These are phyloP conservation scores for Meloidogyne floridensis DNA, from an alignment of 1,140 invertebrate genomes.

Conservation along the genomic window DNA sequence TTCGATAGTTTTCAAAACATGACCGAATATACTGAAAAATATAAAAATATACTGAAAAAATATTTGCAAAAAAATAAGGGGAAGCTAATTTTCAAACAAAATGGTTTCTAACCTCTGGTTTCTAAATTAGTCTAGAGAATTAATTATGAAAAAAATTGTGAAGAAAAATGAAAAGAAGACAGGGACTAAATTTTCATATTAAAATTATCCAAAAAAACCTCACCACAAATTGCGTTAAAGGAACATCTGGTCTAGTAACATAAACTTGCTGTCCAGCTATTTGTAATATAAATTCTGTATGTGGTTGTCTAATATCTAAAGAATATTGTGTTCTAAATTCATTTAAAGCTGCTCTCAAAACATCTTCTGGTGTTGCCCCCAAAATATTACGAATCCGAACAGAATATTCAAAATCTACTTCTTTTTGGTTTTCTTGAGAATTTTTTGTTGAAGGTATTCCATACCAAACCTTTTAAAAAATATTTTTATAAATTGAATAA, in stretches of 20 bases:
- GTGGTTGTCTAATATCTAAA: slow-evolving; percentile 40
- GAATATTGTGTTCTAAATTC: slow-evolving; percentile 29
- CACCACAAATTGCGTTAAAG: slow-evolving; percentile 43
- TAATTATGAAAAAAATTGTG: background rate
- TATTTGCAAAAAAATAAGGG: no score
- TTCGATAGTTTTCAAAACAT: slow-evolving; percentile 58
- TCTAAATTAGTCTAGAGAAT: no score
- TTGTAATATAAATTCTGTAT: slow-evolving; percentile 54
- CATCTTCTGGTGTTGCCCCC: slow-evolving; percentile 41
- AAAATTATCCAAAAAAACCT: background rate
- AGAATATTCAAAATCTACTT: slow-evolving; percentile 30
- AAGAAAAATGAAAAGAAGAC: background rate
- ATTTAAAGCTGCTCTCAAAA: slow-evolving; percentile 32
- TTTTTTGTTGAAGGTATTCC: background rate
- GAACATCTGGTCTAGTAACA: slow-evolving; percentile 46
- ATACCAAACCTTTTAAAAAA: slow-evolving; percentile 13
- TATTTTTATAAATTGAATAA: background rate
- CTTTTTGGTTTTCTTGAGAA: background rate
- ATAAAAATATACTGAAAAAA: no score
- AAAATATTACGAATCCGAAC: slow-evolving; percentile 45
- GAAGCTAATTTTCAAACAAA: no score
- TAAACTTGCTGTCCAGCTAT: slow-evolving; percentile 52
- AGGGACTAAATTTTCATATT: background rate
- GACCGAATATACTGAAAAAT: slow-evolving; percentile 57
- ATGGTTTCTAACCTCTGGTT: no score